Conservation (phyloP, 1,140 invertebrate species). For the Ylistrum balloti region DNA sequence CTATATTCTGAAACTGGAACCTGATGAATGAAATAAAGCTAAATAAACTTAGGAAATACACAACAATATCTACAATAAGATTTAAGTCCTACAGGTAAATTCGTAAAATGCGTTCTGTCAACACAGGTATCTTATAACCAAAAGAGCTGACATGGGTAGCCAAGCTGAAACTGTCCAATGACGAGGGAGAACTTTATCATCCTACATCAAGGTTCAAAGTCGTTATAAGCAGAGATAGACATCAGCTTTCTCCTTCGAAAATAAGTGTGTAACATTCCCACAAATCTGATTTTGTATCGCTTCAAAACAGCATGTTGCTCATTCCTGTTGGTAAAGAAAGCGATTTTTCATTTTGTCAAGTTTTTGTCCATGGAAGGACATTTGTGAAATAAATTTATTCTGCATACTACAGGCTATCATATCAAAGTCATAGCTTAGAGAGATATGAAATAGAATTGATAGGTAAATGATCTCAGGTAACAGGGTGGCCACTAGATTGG, state of each 20-base stretch:
- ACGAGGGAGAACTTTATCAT: neutral
- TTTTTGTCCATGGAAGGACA: neutral
- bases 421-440: neutral
- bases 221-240: neutral
- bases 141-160: neutral
- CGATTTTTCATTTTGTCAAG: neutral
- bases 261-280: slow-evolving; percentile 3
- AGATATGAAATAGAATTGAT: neutral
- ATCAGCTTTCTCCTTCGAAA: slow-evolving; percentile 6
- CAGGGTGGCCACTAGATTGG: neutral
- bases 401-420: neutral
- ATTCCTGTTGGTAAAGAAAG: neutral
- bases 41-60: neutral
- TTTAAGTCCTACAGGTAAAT: neutral
- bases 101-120: neutral
- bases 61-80: neutral
- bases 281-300: neutral
- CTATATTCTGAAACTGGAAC: neutral
- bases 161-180: slow-evolving; percentile 21
- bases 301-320: neutral
- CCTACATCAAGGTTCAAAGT: neutral
- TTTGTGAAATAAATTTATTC: neutral
- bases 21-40: neutral
- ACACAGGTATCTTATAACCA: neutral
- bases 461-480: neutral